Base-by-base conservation (phyloP, 2,113 vertebrate species). In the Brachirus orientalis region DNA sequence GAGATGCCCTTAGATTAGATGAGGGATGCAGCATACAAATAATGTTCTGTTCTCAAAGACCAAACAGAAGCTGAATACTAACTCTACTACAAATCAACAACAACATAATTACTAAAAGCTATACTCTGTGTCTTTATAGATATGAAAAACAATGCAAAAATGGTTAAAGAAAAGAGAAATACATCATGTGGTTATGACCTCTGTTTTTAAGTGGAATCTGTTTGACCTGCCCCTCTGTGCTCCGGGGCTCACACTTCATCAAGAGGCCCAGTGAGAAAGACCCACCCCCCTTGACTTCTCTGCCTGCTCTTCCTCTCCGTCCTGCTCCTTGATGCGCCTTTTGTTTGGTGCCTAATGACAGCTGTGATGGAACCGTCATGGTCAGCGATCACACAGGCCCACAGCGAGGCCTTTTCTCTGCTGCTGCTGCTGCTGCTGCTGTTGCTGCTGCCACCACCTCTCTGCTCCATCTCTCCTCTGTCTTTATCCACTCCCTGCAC, bases 321-420 rank as follows among this genome's bases (percentile, higher is more conserved):
- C 62, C 79, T 71, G 79, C 73, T 71, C 35, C 63, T 28, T 85
- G 60, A 67, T 88, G 78, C 60, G 79, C 72, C 76, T 85, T 82
- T 79, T 82, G 85, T 90, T 90, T 37, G 89, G 53, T 88, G 80
- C 40, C 81, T 90, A 81, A 84, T 86, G 92, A 83, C 86, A 85
- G 90, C 85, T 45, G 83, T 85, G 91, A 90, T 90, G 88, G 93
- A 93, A 89, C 90, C 89, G 91, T 90, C 90, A 82, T 78, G 76
- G 77, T 89, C 83, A 73, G 84, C 90, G 87, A 86, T 80, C 91
- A 82, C 71, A 76, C 56, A 37, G 69, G 72, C 87, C 85, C 14
- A 7, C 58, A 79, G 84, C 68, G 80, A 64, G 67, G 57, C 66
- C 65, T 68, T 44, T 60, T 55, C 22, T 72, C 64, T 69, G 40